Percentiles rank a stretch among this genome's conserved stretches.
These are phyloP conservation scores for Brachionus koreanus DNA, from an alignment of 1,140 invertebrate species.

Conservation along the genomic window DNA sequence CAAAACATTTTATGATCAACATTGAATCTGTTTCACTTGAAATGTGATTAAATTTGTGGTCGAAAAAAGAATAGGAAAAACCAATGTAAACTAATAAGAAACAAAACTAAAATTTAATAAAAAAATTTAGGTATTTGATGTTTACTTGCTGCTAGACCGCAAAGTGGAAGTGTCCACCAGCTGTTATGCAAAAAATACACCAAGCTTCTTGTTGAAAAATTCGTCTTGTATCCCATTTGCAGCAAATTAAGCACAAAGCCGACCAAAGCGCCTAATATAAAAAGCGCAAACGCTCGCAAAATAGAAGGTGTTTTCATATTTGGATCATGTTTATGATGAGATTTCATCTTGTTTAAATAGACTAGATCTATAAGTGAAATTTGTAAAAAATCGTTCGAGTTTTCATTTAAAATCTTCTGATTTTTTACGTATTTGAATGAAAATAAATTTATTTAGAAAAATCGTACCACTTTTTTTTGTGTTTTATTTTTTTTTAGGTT, in stretches of 20 bases:
- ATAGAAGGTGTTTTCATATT: not conserved
- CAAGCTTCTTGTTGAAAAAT: not conserved
- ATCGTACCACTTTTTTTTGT: slow-evolving; percentile 1
- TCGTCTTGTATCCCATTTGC: slow-evolving; percentile 32
- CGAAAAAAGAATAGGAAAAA: slow-evolving; percentile 9
- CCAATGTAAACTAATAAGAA: slow-evolving; percentile 33
- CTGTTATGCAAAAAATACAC: not conserved
- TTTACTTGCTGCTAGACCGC: slow-evolving; percentile 25
- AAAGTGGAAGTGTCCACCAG: slow-evolving; percentile 38
- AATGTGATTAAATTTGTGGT: slow-evolving; percentile 16
- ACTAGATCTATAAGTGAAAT: not conserved
- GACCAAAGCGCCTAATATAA: slow-evolving; percentile 1
- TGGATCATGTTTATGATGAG: not conserved
- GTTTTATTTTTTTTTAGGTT: not conserved
- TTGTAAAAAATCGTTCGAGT: slow-evolving; percentile 7
- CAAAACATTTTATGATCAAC: slow-evolving; percentile 29
- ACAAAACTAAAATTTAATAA: not conserved
- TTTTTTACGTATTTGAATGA: not conserved
- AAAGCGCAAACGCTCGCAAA: not conserved
- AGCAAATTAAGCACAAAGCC: slow-evolving; percentile 29
- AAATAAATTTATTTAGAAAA: not conserved
- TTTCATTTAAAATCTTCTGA: not conserved
- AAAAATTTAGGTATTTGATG: not conserved
- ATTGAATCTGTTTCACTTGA: not conserved
- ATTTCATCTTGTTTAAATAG: slow-evolving; percentile 9